A percentile compares a stretch with the other conserved stretches of the same genome.
Evolutionary conservation across 2,797 vertebrate genomes (phyloP).

Genomic region (Pseudomugil tenellus): DNA sequence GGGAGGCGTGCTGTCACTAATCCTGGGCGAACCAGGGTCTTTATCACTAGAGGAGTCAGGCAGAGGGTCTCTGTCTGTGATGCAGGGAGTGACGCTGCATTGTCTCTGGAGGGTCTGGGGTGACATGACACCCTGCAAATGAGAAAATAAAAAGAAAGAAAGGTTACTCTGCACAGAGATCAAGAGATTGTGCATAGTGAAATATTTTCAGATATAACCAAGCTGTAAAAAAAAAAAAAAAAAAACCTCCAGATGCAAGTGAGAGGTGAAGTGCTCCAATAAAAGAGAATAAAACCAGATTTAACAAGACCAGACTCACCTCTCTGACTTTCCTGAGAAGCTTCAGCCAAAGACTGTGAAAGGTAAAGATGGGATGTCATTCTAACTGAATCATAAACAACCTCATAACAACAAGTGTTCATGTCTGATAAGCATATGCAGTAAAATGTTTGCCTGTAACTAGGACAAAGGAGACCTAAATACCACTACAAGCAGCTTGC

Average conservation of each 20-base stretch:
- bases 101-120: conserved; percentile 72
- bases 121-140: conserved; percentile 73
- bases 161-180: too few relatives aligned
- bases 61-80: conserved; percentile 78
- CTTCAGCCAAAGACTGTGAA: conserved; percentile 84
- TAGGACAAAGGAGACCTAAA: conserved; percentile 9
- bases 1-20: conserved; percentile 63
- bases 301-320: conserved; percentile 72
- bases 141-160: neutral
- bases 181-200: too few relatives aligned
- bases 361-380: conserved; percentile 31
- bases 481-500: neutral
- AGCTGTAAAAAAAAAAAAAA: too few relatives aligned
- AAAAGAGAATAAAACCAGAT: neutral
- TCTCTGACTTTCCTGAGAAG: conserved; percentile 86
- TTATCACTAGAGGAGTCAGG: conserved; percentile 72
- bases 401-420: neutral
- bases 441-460: conserved; percentile 28
- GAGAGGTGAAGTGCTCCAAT: neutral
- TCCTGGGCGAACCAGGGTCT: conserved; percentile 71
- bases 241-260: neutral
- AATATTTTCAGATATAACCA: too few relatives aligned
- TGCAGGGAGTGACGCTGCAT: conserved; percentile 75
- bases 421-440: neutral
- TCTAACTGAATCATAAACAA: conserved; percentile 1